Evolutionary conservation across 2,797 vertebrate species (phyloP).

Genomic region (Neolamprologus multifasciatus): DNA sequence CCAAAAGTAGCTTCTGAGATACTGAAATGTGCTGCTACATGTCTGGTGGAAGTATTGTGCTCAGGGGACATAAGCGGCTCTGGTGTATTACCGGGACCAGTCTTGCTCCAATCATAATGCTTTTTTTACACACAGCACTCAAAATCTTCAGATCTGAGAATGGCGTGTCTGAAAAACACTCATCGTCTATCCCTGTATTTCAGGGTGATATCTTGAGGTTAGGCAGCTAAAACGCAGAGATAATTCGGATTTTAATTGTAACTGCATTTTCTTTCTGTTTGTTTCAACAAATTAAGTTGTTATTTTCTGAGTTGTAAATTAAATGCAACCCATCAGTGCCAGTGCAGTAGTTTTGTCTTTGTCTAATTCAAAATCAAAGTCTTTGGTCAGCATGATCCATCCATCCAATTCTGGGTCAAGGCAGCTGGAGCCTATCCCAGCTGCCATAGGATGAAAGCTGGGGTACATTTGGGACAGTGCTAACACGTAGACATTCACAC

Average conservation of each 20-base stretch:
- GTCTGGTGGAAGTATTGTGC: not conserved
- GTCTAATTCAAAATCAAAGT: not conserved
- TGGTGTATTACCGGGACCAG: not conserved
- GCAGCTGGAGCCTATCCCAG: not conserved
- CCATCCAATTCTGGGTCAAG: not conserved
- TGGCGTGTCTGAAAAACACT: not conserved
- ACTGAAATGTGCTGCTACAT: not conserved
- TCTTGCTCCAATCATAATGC: not conserved
- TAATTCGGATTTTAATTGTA: not conserved
- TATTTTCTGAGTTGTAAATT: not conserved
- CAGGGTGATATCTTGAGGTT: not conserved
- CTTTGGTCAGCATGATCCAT: accelerated
- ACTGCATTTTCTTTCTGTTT: not conserved
- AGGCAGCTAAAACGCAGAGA: accelerated
- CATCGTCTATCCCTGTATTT: too few species aligned
- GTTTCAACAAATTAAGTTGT: not conserved
- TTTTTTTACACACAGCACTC: not conserved
- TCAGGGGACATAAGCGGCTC: accelerated
- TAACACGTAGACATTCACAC: not conserved
- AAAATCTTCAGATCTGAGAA: not conserved
- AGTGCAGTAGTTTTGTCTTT: not conserved
- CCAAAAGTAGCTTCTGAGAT: not conserved
- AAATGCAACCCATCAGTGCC: not conserved
- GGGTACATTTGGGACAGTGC: not conserved
- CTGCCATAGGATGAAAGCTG: not conserved